Conservation (phyloP, 1,140 invertebrate species). For the Sipha flava region DNA sequence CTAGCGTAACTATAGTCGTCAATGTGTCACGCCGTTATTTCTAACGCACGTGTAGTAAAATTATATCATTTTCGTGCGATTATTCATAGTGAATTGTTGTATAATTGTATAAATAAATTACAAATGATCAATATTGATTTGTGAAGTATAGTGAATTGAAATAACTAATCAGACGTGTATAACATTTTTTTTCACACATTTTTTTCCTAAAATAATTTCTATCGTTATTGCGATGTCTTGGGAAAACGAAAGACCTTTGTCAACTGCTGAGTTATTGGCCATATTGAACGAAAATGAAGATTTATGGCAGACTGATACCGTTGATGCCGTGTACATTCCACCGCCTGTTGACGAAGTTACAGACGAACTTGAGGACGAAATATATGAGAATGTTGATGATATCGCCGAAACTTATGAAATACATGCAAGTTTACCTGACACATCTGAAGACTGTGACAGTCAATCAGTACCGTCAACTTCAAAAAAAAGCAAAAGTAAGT, state of each 20-base stretch:
- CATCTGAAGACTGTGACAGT: not conserved
- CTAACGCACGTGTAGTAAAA: not conserved
- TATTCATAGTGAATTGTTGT: not conserved
- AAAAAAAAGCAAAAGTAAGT: not conserved
- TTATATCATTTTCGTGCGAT: not conserved
- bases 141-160: not conserved
- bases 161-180: too few species aligned
- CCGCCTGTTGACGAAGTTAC: slow-evolving; percentile 13
- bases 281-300: not conserved
- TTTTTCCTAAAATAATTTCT: not conserved
- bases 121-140: not conserved
- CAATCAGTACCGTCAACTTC: too few species aligned
- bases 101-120: not conserved
- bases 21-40: not conserved
- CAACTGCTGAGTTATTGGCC: not conserved
- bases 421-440: not conserved
- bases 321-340: not conserved
- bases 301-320: not conserved
- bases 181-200: not conserved
- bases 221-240: slow-evolving; percentile 10
- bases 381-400: slow-evolving; percentile 9
- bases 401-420: slow-evolving; percentile 31
- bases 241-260: slow-evolving; percentile 12
- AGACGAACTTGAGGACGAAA: slow-evolving; percentile 28
- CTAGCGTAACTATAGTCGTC: not conserved